These are phyloP conservation scores for Neocrepidodera transversa DNA, from an alignment of 2,888 invertebrate species.

Conservation along the genomic window DNA sequence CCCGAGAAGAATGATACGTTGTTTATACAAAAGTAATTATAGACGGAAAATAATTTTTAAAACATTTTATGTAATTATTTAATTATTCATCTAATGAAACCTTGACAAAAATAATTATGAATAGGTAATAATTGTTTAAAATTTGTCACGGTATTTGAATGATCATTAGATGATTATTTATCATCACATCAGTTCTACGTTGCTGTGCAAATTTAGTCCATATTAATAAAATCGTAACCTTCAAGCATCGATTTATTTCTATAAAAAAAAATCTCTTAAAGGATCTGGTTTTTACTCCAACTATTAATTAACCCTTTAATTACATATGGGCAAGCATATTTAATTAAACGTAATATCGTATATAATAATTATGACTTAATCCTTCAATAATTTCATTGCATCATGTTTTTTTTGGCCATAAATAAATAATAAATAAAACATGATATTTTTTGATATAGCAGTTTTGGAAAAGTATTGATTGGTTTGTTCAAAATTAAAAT, in stretches of 20 bases:
- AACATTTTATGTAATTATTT: slow-evolving; percentile 39
- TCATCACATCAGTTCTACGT: background rate
- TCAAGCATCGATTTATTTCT: slow-evolving; percentile 8
- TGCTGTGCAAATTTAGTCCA: slow-evolving; percentile 3
- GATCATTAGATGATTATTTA: slow-evolving; percentile 12
- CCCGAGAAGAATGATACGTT: slow-evolving; percentile 30
- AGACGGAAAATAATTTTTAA: slow-evolving; percentile 41
- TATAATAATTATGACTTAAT: slow-evolving; percentile 11
- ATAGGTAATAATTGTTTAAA: slow-evolving; percentile 37
- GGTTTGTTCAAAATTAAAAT: too few species aligned
- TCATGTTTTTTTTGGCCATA: too few species aligned
- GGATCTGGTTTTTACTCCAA: slow-evolving; percentile 2
- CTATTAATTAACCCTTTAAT: slow-evolving; percentile 11
- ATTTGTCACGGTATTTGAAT: slow-evolving; percentile 31
- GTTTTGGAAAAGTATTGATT: too few species aligned
- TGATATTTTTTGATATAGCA: too few species aligned
- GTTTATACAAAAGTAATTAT: slow-evolving; percentile 37
- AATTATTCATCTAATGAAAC: slow-evolving; percentile 44
- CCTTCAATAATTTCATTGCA: too few species aligned
- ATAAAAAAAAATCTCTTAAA: background rate
- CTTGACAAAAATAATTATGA: slow-evolving; percentile 41
- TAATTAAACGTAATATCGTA: slow-evolving; percentile 2
- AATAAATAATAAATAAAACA: too few species aligned
- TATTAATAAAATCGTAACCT: slow-evolving; percentile 12
- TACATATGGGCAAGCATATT: background rate